phyloP scores from a whole-genome alignment of 2,888 invertebrate species.

The Ariolimax columbianus region DNA sequence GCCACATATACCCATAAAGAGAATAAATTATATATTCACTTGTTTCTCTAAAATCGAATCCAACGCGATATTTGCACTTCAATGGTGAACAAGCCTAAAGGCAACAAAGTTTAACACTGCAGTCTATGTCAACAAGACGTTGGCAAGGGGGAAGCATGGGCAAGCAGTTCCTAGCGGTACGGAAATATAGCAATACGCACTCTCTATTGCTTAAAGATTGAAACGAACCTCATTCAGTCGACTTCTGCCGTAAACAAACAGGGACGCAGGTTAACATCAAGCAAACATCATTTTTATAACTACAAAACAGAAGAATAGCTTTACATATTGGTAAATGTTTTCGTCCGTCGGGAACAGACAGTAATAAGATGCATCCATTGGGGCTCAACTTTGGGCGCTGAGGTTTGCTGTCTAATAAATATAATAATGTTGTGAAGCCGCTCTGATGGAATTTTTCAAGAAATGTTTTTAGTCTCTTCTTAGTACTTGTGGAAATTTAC shows the following conservation, averaged over 20 bases:
- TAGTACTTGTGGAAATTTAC: no score
- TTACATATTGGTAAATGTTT: neutral
- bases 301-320: neutral
- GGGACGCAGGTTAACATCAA: neutral
- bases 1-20: no score
- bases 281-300: neutral
- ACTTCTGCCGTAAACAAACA: neutral
- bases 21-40: neutral
- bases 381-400: no score
- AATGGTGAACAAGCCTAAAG: neutral
- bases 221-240: neutral
- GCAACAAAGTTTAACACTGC: neutral
- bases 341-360: neutral
- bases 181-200: neutral
- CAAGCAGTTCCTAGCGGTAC: neutral
- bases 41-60: neutral
- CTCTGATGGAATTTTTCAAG: no score
- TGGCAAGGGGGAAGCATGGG: neutral
- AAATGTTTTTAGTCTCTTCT: no score
- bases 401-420: no score
- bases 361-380: no score
- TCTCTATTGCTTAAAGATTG: neutral
- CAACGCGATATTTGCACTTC: conserved; percentile 4
- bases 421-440: no score
- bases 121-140: neutral